These are phyloP conservation scores for Drosophila colorata DNA, from an alignment of 2,888 invertebrate genomes.

Conservation along the genomic window DNA sequence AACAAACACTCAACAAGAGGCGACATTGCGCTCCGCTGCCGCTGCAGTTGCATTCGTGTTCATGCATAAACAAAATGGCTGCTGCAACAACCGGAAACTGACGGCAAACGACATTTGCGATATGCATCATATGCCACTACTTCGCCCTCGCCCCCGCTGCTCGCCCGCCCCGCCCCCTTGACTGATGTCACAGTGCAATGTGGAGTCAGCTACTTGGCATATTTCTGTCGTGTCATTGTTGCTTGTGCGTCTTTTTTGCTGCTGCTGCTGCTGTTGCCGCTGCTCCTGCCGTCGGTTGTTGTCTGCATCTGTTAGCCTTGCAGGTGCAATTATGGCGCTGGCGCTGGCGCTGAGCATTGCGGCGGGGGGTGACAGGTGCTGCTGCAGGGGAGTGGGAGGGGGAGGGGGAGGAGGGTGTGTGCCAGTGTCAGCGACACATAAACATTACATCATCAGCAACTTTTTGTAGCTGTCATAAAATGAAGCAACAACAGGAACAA, in stretches of 20 bases:
- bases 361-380: constrained; percentile 20
- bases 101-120: constrained; percentile 81
- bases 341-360: constrained; percentile 43
- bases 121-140: constrained; percentile 73
- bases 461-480: constrained; percentile 77
- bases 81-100: constrained; percentile 81
- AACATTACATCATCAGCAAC: constrained; percentile 80
- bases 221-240: constrained; percentile 79
- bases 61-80: constrained; percentile 81
- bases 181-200: constrained; percentile 48
- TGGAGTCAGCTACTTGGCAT: constrained; percentile 75
- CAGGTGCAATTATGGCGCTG: constrained; percentile 77
- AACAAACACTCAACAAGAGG: constrained; percentile 41
- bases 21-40: constrained; percentile 40
- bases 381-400: background rate
- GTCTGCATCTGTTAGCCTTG: constrained; percentile 78
- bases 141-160: constrained; percentile 4
- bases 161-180: background rate
- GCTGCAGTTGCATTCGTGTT: constrained; percentile 71
- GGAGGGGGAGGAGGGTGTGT: constrained; percentile 12
- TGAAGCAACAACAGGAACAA: constrained; percentile 42
- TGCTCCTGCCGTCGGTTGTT: constrained; percentile 32
- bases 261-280: constrained; percentile 17
- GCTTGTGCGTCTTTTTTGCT: constrained; percentile 69
- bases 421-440: constrained; percentile 77